Percentiles rank a stretch among this genome's conserved stretches.
These are phyloP conservation scores for Cantharis nigra DNA, from an alignment of 2,888 invertebrate genomes.

Conservation along the genomic window DNA sequence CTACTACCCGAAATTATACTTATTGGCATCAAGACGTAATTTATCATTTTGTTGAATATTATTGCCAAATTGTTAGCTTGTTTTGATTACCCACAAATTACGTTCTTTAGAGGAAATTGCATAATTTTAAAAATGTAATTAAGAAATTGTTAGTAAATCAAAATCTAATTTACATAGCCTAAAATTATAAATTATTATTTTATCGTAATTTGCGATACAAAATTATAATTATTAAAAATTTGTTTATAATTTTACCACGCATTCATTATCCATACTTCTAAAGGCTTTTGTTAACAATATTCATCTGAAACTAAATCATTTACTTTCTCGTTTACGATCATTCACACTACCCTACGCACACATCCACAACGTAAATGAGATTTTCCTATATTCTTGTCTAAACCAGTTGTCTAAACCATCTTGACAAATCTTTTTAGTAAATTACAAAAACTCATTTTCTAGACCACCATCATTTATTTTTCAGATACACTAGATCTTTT, in stretches of 20 bases:
- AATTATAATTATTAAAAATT: neutral
- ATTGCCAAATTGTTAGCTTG: neutral
- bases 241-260: neutral
- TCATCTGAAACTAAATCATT: neutral
- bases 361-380: neutral
- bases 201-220: neutral
- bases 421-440: neutral
- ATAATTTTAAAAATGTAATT: neutral
- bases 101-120: neutral
- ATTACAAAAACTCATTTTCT: neutral
- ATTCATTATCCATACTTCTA: neutral
- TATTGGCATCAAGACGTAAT: neutral
- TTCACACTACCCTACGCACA: neutral
- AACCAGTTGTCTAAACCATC: neutral
- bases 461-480: neutral
- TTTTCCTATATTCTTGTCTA: neutral
- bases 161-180: neutral
- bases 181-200: neutral
- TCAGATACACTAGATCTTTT: neutral
- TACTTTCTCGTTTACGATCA: neutral
- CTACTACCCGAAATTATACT: neutral
- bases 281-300: neutral
- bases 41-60: neutral
- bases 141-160: neutral
- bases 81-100: neutral